These are phyloP conservation scores for Formicarius rufipectus DNA, from an alignment of 2,113 vertebrate species.

Conservation along the genomic window DNA sequence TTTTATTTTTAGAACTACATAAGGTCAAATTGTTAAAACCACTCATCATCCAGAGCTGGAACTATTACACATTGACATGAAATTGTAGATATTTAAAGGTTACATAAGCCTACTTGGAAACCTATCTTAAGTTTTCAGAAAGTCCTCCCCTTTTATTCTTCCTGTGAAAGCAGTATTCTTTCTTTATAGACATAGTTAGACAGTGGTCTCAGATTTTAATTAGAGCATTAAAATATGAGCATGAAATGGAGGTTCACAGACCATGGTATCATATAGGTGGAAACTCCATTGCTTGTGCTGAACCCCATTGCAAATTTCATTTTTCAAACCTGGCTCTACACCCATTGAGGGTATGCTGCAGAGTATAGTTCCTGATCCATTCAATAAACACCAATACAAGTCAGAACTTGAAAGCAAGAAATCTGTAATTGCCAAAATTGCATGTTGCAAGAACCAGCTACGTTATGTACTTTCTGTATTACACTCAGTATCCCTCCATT, in stretches of 20 bases:
- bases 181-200: neutral
- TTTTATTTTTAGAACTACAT: neutral
- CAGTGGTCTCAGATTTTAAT: neutral
- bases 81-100: neutral
- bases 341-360: accelerated
- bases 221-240: neutral
- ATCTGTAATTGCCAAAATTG: neutral
- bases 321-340: neutral
- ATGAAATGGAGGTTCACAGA: neutral
- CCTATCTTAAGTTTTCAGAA: neutral
- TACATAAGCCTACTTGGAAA: neutral
- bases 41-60: neutral
- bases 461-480: neutral
- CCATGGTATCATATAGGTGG: neutral
- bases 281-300: neutral
- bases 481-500: neutral
- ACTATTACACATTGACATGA: neutral
- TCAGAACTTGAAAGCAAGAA: neutral
- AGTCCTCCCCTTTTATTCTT: neutral
- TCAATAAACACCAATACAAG: neutral
- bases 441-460: neutral
- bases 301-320: neutral
- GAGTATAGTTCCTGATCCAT: neutral
- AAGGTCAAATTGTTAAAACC: neutral
- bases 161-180: neutral